phyloP scores from a whole-genome alignment of 2,888 invertebrate genomes.

The Trachelus iudaicus region DNA sequence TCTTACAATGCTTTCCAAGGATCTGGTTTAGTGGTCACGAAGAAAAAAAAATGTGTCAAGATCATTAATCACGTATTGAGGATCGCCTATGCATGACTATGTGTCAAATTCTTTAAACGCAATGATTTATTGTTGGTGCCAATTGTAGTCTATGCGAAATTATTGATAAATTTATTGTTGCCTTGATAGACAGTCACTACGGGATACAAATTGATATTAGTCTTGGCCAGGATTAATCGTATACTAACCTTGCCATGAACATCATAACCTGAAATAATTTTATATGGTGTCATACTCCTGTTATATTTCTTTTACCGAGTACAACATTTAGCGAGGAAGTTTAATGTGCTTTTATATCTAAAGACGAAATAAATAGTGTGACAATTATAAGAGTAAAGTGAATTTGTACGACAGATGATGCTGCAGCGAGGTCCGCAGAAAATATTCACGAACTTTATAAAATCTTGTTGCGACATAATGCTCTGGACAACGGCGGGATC shows the following conservation, averaged over 20 bases:
- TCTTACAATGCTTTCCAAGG: background rate
- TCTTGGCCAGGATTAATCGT: background rate
- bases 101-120: background rate
- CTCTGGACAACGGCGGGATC: slow-evolving; percentile 31
- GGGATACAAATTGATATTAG: background rate
- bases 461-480: slow-evolving; percentile 41
- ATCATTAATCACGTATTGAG: background rate
- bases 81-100: background rate
- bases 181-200: too few species aligned
- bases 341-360: background rate
- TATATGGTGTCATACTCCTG: background rate
- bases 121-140: background rate
- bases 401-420: background rate
- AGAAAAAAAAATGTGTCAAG: background rate
- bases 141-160: background rate
- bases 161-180: background rate
- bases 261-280: background rate
- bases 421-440: slow-evolving; percentile 22
- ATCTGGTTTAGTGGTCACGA: background rate
- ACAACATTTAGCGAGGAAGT: background rate
- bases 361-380: background rate
- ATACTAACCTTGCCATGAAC: background rate
- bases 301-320: background rate
- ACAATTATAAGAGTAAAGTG: background rate
- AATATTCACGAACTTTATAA: slow-evolving; percentile 49